Percentiles rank a stretch among this genome's conserved stretches.
Evolutionary conservation across 2,888 invertebrate genomes (phyloP).

Genomic region (Platycnemis pennipes): DNA sequence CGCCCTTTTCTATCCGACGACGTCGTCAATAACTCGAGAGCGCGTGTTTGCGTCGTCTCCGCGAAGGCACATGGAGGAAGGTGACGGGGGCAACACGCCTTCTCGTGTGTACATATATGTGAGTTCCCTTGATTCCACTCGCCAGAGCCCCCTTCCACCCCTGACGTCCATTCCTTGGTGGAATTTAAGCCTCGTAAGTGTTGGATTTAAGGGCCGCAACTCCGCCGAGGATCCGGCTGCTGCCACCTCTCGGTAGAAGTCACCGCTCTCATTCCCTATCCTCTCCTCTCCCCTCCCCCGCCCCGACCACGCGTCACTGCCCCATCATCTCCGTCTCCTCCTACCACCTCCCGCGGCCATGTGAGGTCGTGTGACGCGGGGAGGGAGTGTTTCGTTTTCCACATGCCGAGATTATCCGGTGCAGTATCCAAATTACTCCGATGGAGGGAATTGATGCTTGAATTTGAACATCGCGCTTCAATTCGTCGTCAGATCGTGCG

Average conservation of each 20-base stretch:
- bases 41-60: not conserved
- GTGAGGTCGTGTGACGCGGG: not conserved
- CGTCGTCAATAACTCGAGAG: not conserved
- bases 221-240: not conserved
- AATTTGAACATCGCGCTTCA: no score
- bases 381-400: not conserved
- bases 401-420: not conserved
- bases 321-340: not conserved
- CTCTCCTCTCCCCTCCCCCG: not conserved
- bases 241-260: not conserved
- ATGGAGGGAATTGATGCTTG: no score
- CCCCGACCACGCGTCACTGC: not conserved
- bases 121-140: not conserved
- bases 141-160: not conserved
- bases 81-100: slow-evolving; percentile 12
- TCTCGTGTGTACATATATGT: not conserved
- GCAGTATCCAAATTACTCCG: no score
- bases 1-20: not conserved
- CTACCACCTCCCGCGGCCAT: not conserved
- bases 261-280: not conserved
- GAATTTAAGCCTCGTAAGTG: not conserved
- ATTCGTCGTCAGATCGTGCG: no score
- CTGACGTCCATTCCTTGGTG: not conserved
- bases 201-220: not conserved
- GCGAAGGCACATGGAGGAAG: not conserved